A percentile compares a stretch with the other conserved stretches of the same genome.
Evolutionary conservation across 2,888 invertebrate genomes (phyloP).

Genomic region (Erebia epiphron): DNA sequence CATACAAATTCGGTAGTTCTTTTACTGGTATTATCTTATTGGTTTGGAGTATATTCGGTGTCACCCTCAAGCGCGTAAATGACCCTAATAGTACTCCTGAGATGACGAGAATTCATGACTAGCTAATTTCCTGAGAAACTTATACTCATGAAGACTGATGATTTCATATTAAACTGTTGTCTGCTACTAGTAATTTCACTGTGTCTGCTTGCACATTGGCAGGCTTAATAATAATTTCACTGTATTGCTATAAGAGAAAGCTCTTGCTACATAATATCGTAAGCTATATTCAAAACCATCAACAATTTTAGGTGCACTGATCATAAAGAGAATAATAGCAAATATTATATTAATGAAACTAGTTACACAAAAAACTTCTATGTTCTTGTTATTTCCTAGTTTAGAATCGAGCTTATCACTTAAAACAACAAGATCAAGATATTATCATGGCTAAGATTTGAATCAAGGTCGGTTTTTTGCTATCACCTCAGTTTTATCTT

Average conservation of each 20-base stretch:
- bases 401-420: no score
- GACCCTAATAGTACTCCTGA: not conserved
- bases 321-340: not conserved
- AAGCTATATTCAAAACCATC: not conserved
- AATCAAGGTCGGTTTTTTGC: no score
- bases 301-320: not conserved
- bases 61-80: not conserved
- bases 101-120: not conserved
- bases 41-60: not conserved
- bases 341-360: no score
- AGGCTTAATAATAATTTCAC: not conserved
- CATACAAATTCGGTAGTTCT: no score
- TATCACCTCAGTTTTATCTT: no score
- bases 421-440: no score
- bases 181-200: not conserved
- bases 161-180: not conserved
- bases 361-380: no score
- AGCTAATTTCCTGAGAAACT: not conserved
- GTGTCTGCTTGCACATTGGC: not conserved
- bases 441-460: no score
- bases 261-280: not conserved
- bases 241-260: constrained; percentile 6
- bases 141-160: not conserved
- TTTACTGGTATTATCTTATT: no score
- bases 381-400: no score